phyloP scores from a whole-genome alignment of 1,140 invertebrate genomes.

The Diploscapter pachys region DNA sequence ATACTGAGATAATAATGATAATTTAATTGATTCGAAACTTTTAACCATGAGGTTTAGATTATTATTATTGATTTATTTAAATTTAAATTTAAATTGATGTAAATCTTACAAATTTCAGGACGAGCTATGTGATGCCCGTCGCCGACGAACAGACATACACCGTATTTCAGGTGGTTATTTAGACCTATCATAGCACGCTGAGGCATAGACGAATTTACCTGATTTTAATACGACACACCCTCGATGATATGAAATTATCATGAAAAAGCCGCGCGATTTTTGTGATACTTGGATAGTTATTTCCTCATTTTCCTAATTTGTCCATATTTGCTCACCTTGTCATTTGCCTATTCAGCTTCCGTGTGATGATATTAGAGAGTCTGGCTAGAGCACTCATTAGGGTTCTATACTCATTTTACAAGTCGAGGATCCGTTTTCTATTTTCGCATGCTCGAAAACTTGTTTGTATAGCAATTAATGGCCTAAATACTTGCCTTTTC shows the following conservation, averaged over 20 bases:
- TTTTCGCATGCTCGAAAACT: too few relatives aligned
- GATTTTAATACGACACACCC: neutral
- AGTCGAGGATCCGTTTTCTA: too few relatives aligned
- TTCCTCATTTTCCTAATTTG: conserved; percentile 22
- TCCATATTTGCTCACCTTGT: conserved; percentile 15
- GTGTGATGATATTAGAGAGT: neutral
- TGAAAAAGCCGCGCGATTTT: conserved; percentile 2
- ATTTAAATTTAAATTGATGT: too few relatives aligned
- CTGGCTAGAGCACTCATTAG: too few relatives aligned
- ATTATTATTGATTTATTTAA: too few relatives aligned
- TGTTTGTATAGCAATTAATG: too few relatives aligned
- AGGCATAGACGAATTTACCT: neutral
- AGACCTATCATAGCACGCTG: neutral
- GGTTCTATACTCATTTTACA: too few relatives aligned
- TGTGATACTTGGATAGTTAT: conserved; percentile 10
- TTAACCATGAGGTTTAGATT: too few relatives aligned
- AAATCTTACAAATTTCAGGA: conserved; percentile 13
- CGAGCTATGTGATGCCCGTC: conserved; percentile 31
- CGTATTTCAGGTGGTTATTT: conserved; percentile 26
- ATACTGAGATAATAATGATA: too few relatives aligned
- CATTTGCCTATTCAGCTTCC: conserved; percentile 1
- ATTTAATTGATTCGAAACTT: too few relatives aligned
- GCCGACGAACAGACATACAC: conserved; percentile 27
- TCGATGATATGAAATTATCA: neutral
- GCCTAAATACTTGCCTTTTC: too few relatives aligned